Conservation (phyloP, 1,140 invertebrate genomes). For the Musca vetustissima region DNA sequence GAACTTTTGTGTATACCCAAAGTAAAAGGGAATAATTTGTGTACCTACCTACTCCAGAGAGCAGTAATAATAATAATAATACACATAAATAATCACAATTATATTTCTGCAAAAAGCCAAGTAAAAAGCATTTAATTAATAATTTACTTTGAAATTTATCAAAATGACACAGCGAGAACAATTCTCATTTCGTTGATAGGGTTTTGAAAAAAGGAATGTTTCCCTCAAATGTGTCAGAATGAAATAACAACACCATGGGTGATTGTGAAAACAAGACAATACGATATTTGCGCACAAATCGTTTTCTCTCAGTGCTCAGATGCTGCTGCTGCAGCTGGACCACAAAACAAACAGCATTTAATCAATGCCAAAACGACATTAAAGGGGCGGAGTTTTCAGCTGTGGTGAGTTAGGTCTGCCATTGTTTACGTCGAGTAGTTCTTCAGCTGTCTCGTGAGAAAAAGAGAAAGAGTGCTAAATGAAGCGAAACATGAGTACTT, state of each 20-base stretch:
- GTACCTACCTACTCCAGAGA: neutral
- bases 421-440: no score
- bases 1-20: no score
- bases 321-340: slow-evolving; percentile 3
- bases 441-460: no score
- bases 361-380: neutral
- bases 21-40: no score
- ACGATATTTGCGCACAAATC: no score
- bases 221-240: no score
- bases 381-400: slow-evolving; percentile 14
- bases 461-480: no score
- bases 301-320: neutral
- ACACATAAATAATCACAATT: slow-evolving; percentile 13
- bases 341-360: slow-evolving; percentile 2
- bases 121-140: slow-evolving; percentile 26
- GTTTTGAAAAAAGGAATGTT: no score
- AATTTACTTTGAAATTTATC: slow-evolving; percentile 17
- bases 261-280: slow-evolving; percentile 7
- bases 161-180: slow-evolving; percentile 16
- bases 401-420: no score
- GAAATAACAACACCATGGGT: neutral
- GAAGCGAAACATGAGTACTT: no score
- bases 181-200: neutral
- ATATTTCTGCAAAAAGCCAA: slow-evolving; percentile 4
- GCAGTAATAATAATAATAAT: neutral